Conservation (phyloP, 2,113 vertebrate species). For the Myiopsitta monachus region DNA sequence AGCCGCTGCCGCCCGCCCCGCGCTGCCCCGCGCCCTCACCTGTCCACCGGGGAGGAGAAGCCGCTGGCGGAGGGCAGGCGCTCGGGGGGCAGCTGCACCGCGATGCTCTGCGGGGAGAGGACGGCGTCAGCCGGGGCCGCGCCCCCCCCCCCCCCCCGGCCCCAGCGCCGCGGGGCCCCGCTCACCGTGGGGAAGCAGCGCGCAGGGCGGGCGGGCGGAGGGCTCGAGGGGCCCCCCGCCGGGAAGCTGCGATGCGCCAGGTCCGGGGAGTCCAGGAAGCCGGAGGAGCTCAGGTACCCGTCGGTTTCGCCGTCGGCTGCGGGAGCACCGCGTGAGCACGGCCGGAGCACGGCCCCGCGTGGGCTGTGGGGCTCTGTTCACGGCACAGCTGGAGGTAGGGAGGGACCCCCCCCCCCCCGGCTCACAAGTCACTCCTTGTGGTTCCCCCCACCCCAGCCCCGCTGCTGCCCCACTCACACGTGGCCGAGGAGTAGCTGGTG, state of each 20-base stretch:
- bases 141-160: rapidly evolving
- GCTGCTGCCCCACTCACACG: constrained; percentile 75
- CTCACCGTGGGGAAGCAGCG: constrained; percentile 86
- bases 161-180: rapidly evolving
- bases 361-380: neutral
- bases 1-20: rapidly evolving
- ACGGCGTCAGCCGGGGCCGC: rapidly evolving
- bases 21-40: constrained; percentile 62
- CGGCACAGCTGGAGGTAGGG: neutral
- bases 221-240: constrained; percentile 39
- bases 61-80: constrained; percentile 50
- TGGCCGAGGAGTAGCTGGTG: constrained; percentile 89
- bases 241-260: constrained; percentile 11
- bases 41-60: constrained; percentile 85
- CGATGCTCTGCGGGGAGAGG: constrained; percentile 75
- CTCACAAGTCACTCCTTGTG: rapidly evolving
- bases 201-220: constrained; percentile 58
- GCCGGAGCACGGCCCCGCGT: neutral
- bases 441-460: rapidly evolving
- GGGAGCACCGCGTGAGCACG: rapidly evolving
- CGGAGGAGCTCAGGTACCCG: constrained; percentile 89
- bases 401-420: rapidly evolving
- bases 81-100: constrained; percentile 72
- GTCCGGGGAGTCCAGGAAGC: constrained; percentile 81
- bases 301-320: constrained; percentile 94